Percentiles rank a stretch among this genome's conserved stretches.
These are phyloP conservation scores for Hartigia nigra DNA, from an alignment of 2,888 invertebrate genomes.

Conservation along the genomic window DNA sequence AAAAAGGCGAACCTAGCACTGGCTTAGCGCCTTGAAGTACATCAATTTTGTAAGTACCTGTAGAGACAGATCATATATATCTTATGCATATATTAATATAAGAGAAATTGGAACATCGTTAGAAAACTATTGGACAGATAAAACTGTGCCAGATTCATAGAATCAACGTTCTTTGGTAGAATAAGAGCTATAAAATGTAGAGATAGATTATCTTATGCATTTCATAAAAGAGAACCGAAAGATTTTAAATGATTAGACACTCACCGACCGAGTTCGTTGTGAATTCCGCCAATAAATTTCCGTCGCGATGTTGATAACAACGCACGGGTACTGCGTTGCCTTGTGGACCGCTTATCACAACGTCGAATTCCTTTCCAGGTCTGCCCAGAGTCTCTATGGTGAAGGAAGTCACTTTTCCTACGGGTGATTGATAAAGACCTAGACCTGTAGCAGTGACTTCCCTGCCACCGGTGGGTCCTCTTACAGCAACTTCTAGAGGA, in stretches of 20 bases:
- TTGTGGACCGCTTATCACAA: slow-evolving; percentile 86
- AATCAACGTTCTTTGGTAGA: not conserved
- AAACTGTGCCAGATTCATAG: not conserved
- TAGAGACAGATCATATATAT: slow-evolving; percentile 20
- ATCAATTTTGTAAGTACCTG: slow-evolving; percentile 73
- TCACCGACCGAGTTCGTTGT: slow-evolving; percentile 81
- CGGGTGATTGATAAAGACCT: slow-evolving; percentile 87
- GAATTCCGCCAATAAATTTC: slow-evolving; percentile 94
- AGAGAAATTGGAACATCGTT: not conserved
- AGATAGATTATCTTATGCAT: not conserved
- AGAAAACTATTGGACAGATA: not conserved
- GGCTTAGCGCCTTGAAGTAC: slow-evolving; percentile 91
- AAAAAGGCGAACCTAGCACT: slow-evolving; percentile 92
- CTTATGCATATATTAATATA: not conserved
- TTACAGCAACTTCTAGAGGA: slow-evolving; percentile 72
- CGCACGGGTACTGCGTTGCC: slow-evolving; percentile 86
- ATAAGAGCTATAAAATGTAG: not conserved
- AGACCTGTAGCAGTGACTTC: slow-evolving; percentile 82
- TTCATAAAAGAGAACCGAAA: not conserved
- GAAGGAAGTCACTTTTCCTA: slow-evolving; percentile 86
- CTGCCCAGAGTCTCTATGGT: slow-evolving; percentile 89
- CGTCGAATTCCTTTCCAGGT: slow-evolving; percentile 89
- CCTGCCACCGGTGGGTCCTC: slow-evolving; percentile 75
- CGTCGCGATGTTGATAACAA: slow-evolving; percentile 96
- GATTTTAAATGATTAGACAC: slow-evolving; percentile 22